Conservation (phyloP, 1,140 invertebrate species). For the Drosophila pseudoananassae region DNA sequence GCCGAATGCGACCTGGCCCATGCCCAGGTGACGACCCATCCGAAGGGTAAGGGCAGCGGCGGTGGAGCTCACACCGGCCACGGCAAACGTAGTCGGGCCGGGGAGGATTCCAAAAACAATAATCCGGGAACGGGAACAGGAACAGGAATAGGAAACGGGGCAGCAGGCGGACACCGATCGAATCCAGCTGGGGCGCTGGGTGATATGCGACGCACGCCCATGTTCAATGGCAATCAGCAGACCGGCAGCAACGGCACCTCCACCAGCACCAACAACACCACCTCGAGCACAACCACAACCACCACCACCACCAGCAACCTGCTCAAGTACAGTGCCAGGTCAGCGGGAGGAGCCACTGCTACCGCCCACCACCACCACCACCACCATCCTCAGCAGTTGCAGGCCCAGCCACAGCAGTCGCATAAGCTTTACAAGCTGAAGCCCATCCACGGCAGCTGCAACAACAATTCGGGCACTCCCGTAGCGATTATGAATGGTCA, state of each 20-base stretch:
- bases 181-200: slow-evolving; percentile 9
- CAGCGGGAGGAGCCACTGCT: slow-evolving; percentile 2
- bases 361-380: slow-evolving; percentile 7
- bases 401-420: slow-evolving; percentile 11
- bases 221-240: slow-evolving; percentile 71
- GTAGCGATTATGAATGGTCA: slow-evolving; percentile 23
- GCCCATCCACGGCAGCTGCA: slow-evolving; percentile 17
- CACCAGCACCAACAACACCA: slow-evolving; percentile 1
- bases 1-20: slow-evolving; percentile 81
- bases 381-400: slow-evolving; percentile 1
- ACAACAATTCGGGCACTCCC: slow-evolving; percentile 3
- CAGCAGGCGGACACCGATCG: neutral
- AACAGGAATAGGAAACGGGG: neutral
- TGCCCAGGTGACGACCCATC: slow-evolving; percentile 60
- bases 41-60: slow-evolving; percentile 9
- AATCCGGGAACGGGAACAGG: slow-evolving; percentile 17
- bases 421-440: slow-evolving; percentile 58
- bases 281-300: slow-evolving; percentile 11
- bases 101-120: slow-evolving; percentile 58
- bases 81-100: slow-evolving; percentile 30
- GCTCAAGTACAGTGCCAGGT: slow-evolving; percentile 27
- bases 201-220: slow-evolving; percentile 72
- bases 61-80: slow-evolving; percentile 13
- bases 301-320: slow-evolving; percentile 13
- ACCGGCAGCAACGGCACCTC: slow-evolving; percentile 29